Percentiles rank a stretch among this genome's conserved stretches.
These are phyloP conservation scores for Oryzias sinensis DNA, from an alignment of 2,797 vertebrate genomes.

Conservation along the genomic window DNA sequence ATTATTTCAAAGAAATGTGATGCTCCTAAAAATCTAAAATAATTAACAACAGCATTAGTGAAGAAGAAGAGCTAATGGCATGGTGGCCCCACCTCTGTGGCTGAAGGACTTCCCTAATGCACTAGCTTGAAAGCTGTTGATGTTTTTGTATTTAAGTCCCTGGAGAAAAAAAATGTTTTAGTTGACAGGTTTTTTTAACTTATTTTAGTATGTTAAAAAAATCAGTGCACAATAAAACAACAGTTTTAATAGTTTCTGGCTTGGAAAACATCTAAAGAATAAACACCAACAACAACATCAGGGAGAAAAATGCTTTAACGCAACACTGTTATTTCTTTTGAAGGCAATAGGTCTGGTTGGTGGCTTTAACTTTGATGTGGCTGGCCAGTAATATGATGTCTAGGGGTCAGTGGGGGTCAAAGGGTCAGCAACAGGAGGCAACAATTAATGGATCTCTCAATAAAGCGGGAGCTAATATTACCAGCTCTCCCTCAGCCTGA, in stretches of 20 bases:
- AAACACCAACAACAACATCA: not conserved
- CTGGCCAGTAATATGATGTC: slow-evolving; percentile 76
- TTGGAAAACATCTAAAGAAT: not conserved
- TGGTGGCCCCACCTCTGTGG: slow-evolving; percentile 36
- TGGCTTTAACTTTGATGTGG: slow-evolving; percentile 26
- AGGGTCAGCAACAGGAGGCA: slow-evolving; percentile 77
- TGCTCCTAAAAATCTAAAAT: slow-evolving; percentile 51
- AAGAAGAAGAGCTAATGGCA: slow-evolving; percentile 52
- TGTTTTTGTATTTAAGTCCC: slow-evolving; percentile 39
- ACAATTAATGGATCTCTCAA: slow-evolving; percentile 82
- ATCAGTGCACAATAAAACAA: not conserved
- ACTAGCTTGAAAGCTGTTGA: slow-evolving; percentile 37
- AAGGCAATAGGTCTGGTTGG: slow-evolving; percentile 1
- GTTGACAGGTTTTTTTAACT: slow-evolving; percentile 15
- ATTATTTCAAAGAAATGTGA: slow-evolving; percentile 66
- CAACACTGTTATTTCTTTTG: slow-evolving; percentile 19
- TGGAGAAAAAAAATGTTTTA: slow-evolving; percentile 33
- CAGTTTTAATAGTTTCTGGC: slow-evolving; percentile 2
- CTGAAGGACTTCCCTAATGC: slow-evolving; percentile 64
- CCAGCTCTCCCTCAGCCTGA: slow-evolving; percentile 59
- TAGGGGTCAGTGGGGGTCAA: slow-evolving; percentile 74
- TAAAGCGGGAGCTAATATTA: slow-evolving; percentile 82
- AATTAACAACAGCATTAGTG: slow-evolving; percentile 62
- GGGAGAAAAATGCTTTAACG: not conserved
- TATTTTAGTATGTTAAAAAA: slow-evolving; percentile 23